Percentiles rank a stretch among this genome's conserved stretches.
phyloP scores from a whole-genome alignment of 2,888 invertebrate species.

The Belgica antarctica region DNA sequence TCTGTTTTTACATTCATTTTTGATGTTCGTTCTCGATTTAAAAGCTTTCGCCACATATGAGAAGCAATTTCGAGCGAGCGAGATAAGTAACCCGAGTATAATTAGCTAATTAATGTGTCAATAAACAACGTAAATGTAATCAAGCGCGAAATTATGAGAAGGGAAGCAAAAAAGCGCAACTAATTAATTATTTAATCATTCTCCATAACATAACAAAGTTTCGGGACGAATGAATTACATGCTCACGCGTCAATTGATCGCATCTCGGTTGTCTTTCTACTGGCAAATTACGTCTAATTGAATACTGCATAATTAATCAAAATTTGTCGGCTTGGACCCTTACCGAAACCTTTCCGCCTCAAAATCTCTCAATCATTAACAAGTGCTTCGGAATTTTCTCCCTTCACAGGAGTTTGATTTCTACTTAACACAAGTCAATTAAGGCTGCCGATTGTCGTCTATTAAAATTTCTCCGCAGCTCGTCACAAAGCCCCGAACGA shows the following conservation, averaged over 20 bases:
- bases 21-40: background rate
- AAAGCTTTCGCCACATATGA: background rate
- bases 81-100: slow-evolving; percentile 8
- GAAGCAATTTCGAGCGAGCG: too few species aligned
- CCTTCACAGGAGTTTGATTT: background rate
- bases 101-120: slow-evolving; percentile 22
- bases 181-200: slow-evolving; percentile 5
- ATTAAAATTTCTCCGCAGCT: background rate
- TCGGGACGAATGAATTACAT: background rate
- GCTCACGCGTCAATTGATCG: background rate
- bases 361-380: background rate
- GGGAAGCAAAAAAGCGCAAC: background rate
- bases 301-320: background rate
- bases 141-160: background rate
- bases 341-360: too few species aligned
- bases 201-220: background rate
- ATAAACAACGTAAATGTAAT: background rate
- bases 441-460: background rate
- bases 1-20: too few species aligned
- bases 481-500: background rate
- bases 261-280: background rate
- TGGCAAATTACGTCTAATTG: too few species aligned
- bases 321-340: too few species aligned
- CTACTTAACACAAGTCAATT: slow-evolving; percentile 1
- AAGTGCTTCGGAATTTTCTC: background rate